These are phyloP conservation scores for Sminthurinus aureus DNA, from an alignment of 2,888 invertebrate species.

Conservation along the genomic window DNA sequence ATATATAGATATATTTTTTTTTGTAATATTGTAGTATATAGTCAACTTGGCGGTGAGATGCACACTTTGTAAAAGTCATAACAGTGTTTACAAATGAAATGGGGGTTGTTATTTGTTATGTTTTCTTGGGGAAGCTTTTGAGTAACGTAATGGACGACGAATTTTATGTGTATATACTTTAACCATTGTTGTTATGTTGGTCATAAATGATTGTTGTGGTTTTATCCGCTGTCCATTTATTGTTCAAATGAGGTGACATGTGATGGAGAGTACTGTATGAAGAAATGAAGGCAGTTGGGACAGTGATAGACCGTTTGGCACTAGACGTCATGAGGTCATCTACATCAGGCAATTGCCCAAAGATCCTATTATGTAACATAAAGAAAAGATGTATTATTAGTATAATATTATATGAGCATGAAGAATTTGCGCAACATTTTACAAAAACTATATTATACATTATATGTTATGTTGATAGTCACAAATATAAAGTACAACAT, in stretches of 20 bases:
- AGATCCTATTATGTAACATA: not conserved
- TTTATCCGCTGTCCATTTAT: conserved; percentile 56
- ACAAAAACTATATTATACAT: no score
- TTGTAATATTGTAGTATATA: not conserved
- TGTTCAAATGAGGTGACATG: conserved; percentile 53
- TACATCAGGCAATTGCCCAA: conserved; percentile 54
- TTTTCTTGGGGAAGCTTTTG: not conserved
- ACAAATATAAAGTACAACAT: no score
- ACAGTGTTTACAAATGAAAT: not conserved
- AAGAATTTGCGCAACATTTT: no score
- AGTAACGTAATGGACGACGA: no score
- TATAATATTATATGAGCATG: not conserved
- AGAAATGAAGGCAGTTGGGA: conserved; percentile 55
- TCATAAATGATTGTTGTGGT: conserved; percentile 58
- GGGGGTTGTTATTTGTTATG: not conserved
- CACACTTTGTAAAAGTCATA: not conserved
- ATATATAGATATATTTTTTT: no score
- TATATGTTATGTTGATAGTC: no score
- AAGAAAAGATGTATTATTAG: not conserved
- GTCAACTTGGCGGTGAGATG: not conserved
- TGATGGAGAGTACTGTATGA: conserved; percentile 57
- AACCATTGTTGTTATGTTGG: conserved; percentile 60
- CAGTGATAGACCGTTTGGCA: conserved; percentile 58
- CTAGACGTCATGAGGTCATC: conserved; percentile 58
- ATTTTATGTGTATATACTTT: conserved; percentile 23